These are phyloP conservation scores for Palloptera scutellata DNA, from an alignment of 2,888 invertebrate species.

Conservation along the genomic window DNA sequence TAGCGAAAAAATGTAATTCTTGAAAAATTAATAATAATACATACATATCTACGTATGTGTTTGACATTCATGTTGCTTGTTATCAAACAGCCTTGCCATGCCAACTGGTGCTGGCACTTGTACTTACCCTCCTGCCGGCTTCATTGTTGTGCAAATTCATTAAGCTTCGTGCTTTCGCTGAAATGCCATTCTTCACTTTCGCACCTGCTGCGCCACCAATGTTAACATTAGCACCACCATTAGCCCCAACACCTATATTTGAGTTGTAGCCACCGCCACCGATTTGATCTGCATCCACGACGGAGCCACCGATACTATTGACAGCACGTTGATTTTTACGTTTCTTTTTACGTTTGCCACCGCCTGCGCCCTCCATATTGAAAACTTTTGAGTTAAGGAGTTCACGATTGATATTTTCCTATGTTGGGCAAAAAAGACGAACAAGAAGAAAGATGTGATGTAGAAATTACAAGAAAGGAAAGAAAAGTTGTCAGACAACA, in stretches of 20 bases:
- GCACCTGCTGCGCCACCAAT: conserved; percentile 36
- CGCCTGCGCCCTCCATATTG: conserved; percentile 53
- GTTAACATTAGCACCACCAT: conserved; percentile 5
- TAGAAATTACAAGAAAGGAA: background rate
- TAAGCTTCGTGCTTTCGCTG: conserved; percentile 75
- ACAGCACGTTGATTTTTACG: conserved; percentile 61
- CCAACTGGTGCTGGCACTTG: background rate
- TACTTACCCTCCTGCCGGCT: conserved; percentile 90
- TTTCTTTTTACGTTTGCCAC: conserved; percentile 54
- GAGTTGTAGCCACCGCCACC: conserved; percentile 22
- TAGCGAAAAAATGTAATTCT: background rate
- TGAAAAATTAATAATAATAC: background rate
- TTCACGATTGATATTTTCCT: conserved; percentile 65
- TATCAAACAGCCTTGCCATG: background rate
- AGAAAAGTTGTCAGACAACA: conserved; percentile 9
- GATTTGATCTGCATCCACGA: conserved; percentile 32
- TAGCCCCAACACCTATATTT: conserved; percentile 13
- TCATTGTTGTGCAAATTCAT: conserved; percentile 99
- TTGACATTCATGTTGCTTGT: background rate
- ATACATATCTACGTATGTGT: background rate
- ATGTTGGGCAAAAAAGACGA: conserved; percentile 7
- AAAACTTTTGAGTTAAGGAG: conserved; percentile 64
- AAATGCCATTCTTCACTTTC: conserved; percentile 50
- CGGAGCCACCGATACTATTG: conserved; percentile 41
- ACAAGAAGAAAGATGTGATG: conserved; percentile 7